Base-by-base conservation (phyloP, 1,140 invertebrate species). In the Magallana angulata region DNA sequence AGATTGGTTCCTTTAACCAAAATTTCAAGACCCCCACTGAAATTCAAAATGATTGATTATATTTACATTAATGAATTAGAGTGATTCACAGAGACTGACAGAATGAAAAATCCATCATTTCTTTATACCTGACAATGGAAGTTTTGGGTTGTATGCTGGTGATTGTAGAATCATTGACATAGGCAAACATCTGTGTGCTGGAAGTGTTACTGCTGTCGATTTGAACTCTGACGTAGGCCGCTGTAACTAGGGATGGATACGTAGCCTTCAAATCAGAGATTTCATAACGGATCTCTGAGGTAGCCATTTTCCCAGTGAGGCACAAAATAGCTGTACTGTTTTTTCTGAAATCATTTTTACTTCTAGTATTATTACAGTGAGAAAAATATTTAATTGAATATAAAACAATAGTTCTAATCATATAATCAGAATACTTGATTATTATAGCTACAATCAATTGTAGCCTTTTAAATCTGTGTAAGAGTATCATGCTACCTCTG, bases 1-100 rank as follows among this genome's bases (percentile, higher is more conserved):
- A 99, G 96, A 95, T 99, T 98, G 87, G 96, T 97, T 5, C 98
- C 98, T 89, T 96, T 97, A 0, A 99, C 98, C 64, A 97, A 97
- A 84, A 99, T 97, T 91, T 96, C 97, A 86, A 99, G 98, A 7
- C 98, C 98, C 62, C 98, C 98, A 82, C 97, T 97, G 86, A 71
- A 90, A 90, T 12, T 90, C 16, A 88, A 87, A 87, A 12, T 57
- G 6, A 24, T 56, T 48, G 36, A 48, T 48, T 4, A 48, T 48
- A 48, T 48, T 1, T 48, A 48, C 36, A 48, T 48, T 48, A 48
- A 48, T 48, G 5, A 48, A 48, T 4, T 2, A 48, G 36, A 48
- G 1, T 0, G 2, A 48, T 48, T 1, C 36, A 48, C 36, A 48
- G 36, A 48, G 2, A 48, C 36, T 48, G 2, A 48, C 36, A 48